Base-by-base conservation (phyloP, 2,797 vertebrate species). In the Fistularia commersonii region DNA sequence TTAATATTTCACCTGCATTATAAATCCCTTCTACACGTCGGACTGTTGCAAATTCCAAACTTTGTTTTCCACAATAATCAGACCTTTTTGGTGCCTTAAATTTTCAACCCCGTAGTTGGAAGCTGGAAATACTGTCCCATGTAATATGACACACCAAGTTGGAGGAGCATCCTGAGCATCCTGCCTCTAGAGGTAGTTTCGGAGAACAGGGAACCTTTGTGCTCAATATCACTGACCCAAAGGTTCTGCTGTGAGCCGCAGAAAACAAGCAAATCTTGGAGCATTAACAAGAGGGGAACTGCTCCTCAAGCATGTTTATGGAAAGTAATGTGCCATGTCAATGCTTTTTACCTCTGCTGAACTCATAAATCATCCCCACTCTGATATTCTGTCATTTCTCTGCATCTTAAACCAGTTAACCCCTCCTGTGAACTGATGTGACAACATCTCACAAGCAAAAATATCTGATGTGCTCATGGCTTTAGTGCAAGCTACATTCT, bases 141-240 rank as follows among this genome's bases (percentile, higher is more conserved):
- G n/a, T n/a, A n/a, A n/a, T n/a, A n/a, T n/a, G n/a, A n/a, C n/a
- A n/a, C n/a, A n/a, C n/a, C n/a, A n/a, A n/a, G n/a, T n/a, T n/a
- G n/a, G n/a, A n/a, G n/a, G n/a, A n/a, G n/a, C n/a, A n/a, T n/a
- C n/a, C 36, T 54, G 57, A 52, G 38, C 40, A 32, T 10, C 6
- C 3, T n/a, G 12, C 36, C 34, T 48, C 52, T 23, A 45, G 55
- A 58, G 45, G 48, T 54, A 32, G 35, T 51, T 61, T 41, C 47
- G 37, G 39, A 58, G 43, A 66, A 77, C 53, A 79, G 65, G 51
- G 64, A 31, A 12, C 8, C 62, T 77, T 69, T 81, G 69, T 81
- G 63, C 62, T 66, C 35, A 14, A 42, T 39, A 36, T 40, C 8
- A 1, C 34, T 56, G 53, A 56, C 58, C 71, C 50, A 53, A 32